Evolutionary conservation across 2,113 vertebrate species (phyloP), one percentile per base, ranked within the genome.

Genomic region (Mirza zaza): DNA sequence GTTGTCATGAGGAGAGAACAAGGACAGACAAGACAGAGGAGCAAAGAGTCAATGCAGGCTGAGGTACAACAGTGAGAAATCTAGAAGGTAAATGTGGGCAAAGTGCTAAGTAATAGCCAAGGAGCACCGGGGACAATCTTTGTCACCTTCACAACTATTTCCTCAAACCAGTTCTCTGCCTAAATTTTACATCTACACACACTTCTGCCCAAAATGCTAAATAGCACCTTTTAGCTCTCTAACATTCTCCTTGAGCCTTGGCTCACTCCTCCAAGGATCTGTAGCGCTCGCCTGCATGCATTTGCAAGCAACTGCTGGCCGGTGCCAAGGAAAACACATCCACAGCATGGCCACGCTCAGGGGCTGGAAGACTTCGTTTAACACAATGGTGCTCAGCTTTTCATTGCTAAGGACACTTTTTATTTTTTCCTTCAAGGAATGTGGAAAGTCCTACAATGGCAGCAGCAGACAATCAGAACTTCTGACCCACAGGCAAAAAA

Each of bases 251-350:
- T 14, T 25, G 48, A 92, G 59, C 17, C 39, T 87, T 87, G 65
- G 52, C 76, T 91, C 65, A 39, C 57, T 75, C 39, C 50, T 85
- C 45, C 52, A 73, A 59, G 27, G 55, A 71, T 73, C 93, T 68
- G 4, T 71, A 84, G 89, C 42, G 21, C 55, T 95, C 23, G 6
- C 91, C 63, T 79, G 15, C 36, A 45, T 52, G 17, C 50, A 89
- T 97, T 94, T 92, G 50, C 77, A 96, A 95, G 42, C 94, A 93
- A 91, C 86, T 59, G 89, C 55, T 92, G 12, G n/a, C 77, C 6
- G 1, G 12, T 94, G 96, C 89, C 97, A 97, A 96, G 68, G 52
- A 84, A 97, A 97, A 94, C 23, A 79, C 10, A 63, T 29, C 25
- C 50, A 92, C 55, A 55, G 7, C 42, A 34, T 86, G 84, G 86